Conservation (phyloP, 1,140 invertebrate genomes). For the Apocrypta bakeri region DNA sequence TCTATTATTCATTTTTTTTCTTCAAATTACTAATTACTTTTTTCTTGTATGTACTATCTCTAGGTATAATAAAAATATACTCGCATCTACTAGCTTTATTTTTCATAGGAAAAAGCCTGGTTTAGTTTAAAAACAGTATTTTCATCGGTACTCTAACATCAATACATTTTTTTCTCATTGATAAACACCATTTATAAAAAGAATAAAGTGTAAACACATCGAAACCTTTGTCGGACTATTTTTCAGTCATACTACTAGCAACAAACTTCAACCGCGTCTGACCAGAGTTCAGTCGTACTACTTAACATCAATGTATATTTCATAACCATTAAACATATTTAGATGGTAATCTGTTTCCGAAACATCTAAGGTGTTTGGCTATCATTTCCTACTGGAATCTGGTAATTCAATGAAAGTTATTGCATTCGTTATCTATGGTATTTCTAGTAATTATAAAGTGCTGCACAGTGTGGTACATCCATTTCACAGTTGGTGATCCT, state of each 20-base stretch:
- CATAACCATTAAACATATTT: too few species aligned
- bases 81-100: not conserved
- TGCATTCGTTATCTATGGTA: not conserved
- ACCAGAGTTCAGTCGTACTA: too few species aligned
- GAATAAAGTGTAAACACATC: too few species aligned
- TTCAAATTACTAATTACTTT: constrained; percentile 10
- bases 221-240: too few species aligned
- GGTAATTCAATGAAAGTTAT: not conserved
- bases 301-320: too few species aligned
- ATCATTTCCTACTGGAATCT: too few species aligned
- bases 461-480: not conserved
- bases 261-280: too few species aligned
- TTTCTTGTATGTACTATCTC: not conserved
- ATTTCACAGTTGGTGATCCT: constrained; percentile 21
- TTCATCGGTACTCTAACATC: not conserved
- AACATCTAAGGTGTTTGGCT: too few species aligned
- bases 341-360: too few species aligned
- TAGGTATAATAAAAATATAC: not conserved
- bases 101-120: not conserved
- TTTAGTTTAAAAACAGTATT: not conserved
- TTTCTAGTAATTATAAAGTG: not conserved
- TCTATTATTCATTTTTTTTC: constrained; percentile 29
- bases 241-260: too few species aligned
- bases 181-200: too few species aligned
- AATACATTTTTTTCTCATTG: too few species aligned